Percentiles rank a stretch among this genome's conserved stretches.
phyloP scores from a whole-genome alignment of 1,140 invertebrate genomes.

The Littorina saxatilis region DNA sequence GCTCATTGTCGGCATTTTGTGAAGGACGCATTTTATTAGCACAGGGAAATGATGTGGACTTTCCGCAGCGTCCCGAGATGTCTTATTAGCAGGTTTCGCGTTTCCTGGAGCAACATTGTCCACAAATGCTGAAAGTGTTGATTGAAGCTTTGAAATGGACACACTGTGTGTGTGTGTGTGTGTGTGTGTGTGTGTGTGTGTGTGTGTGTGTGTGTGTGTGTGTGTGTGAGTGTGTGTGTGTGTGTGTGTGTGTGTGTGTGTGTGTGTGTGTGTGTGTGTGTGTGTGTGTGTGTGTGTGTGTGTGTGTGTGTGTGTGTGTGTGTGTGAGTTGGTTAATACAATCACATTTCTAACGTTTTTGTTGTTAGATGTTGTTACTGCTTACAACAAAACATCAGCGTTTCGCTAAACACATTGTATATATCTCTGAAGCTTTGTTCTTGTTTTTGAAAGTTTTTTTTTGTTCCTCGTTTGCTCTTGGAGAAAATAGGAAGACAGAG shows the following conservation, averaged over 20 bases:
- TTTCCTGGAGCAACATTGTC: no score
- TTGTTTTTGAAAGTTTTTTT: neutral
- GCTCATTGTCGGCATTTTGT: neutral
- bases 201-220: neutral
- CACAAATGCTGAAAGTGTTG: no score
- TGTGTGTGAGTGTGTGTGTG: conserved; percentile 19
- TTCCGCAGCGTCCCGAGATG: no score
- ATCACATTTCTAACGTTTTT: no score
- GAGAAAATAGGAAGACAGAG: neutral
- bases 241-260: conserved; percentile 23
- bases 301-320: no score
- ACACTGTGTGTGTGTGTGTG: neutral
- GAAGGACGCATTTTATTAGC: no score
- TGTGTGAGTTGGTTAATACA: no score
- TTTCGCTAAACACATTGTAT: neutral
- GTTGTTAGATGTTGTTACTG: no score
- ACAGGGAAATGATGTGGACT: no score
- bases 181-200: conserved; percentile 5
- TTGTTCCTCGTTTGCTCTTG: neutral
- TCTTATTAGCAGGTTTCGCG: no score
- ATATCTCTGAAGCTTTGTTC: neutral
- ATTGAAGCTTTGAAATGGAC: neutral
- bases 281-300: neutral
- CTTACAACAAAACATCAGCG: neutral
- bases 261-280: conserved; percentile 11